A percentile compares a stretch with the other conserved stretches of the same genome.
These are phyloP conservation scores for Haliaeetus leucogaster DNA, from an alignment of 2,113 vertebrate species.

Conservation along the genomic window DNA sequence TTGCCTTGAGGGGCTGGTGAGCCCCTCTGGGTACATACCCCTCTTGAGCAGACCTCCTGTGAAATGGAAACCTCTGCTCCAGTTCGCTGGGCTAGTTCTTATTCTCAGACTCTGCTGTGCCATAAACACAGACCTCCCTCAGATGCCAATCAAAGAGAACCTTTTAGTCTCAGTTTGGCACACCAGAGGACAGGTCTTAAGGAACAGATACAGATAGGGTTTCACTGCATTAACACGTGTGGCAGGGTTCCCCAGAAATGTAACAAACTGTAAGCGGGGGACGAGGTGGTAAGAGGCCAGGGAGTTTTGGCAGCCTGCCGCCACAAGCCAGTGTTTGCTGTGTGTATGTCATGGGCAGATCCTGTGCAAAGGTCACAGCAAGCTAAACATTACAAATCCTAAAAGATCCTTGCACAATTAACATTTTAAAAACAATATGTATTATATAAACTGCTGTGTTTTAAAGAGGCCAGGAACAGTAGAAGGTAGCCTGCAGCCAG, in stretches of 20 bases:
- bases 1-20: neutral
- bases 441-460: neutral
- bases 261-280: neutral
- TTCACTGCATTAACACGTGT: neutral
- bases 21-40: neutral
- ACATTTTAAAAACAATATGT: neutral
- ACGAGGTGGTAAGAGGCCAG: neutral
- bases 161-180: neutral
- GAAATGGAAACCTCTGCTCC: neutral
- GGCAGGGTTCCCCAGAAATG: neutral
- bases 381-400: constrained; percentile 27
- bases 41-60: neutral
- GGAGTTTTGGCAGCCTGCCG: neutral
- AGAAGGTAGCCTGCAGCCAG: neutral
- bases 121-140: neutral
- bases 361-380: neutral
- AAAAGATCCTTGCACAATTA: neutral
- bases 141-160: neutral
- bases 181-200: neutral
- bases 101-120: neutral
- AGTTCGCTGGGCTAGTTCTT: neutral
- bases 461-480: neutral
- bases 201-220: neutral
- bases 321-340: neutral
- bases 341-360: neutral